Base-by-base conservation (phyloP, 2,113 vertebrate species). In the Takifugu flavidus region DNA sequence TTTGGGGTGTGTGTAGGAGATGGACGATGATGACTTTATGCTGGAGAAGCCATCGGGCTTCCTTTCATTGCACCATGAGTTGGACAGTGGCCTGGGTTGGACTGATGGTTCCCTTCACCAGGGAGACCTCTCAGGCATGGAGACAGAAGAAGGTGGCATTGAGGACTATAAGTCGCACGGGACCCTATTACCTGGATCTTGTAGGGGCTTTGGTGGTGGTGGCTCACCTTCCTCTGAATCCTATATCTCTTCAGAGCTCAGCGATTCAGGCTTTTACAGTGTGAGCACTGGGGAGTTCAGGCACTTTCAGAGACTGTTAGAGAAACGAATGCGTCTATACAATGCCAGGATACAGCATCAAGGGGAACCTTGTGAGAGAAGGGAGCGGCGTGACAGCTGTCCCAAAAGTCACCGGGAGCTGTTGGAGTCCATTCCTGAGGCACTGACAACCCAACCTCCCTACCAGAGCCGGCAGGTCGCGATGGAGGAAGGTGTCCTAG, bases 401-500 rank as follows among this genome's bases (percentile, higher is more conserved):
- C 90, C 88, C n/a, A 91, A 90, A 65, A 89, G 84, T 45, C 90
- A 91, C 72, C 79, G 89, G 0, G 91, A 91, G 73, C 82, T 91
- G 56, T 78, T 92, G 49, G 91, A 92, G 72, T 89, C 91, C 62
- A 92, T 92, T 55, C 91, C 91, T 0, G 91, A 92, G 66, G 75
- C 88, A 0, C 75, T 90, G 55, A 81, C 87, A 5, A 70, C 87
- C 44, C 90, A 91, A 66, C 87, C 87, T 0, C 87, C 83, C 52
- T 85, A 73, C 54, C 79, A 74, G 6, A 83, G 59, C 4, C 31
- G 77, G n/a, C 67, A 83, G 53, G 56, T 77, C 0, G 82, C 62
- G 3, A 49, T 84, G 68, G 85, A 78, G 8, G 77, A 86, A 5
- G 57, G 2, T 1, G 26, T 81, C n/a, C 55, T 78, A 27, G 84